phyloP scores from a whole-genome alignment of 2,797 vertebrate species.

The Nyctalus aviator region DNA sequence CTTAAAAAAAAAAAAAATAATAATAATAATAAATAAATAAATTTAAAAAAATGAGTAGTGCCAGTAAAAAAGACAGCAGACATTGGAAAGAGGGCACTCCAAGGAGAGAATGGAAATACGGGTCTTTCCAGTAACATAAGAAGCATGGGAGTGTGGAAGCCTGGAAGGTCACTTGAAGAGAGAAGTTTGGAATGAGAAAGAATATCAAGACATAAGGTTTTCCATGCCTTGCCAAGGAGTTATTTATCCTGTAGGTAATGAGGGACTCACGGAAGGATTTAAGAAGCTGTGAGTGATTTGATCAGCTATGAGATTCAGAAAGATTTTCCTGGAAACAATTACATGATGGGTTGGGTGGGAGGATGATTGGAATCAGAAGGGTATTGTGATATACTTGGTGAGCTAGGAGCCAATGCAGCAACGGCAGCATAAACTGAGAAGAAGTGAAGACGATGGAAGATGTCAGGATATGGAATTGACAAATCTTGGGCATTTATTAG shows the following conservation, averaged over 20 bases:
- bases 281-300: neutral
- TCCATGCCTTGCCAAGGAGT: neutral
- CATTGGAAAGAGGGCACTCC: neutral
- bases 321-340: neutral
- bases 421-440: neutral
- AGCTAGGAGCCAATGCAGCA: neutral
- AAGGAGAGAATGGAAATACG: neutral
- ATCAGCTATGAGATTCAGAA: neutral
- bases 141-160: neutral
- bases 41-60: neutral
- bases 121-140: neutral
- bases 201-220: neutral
- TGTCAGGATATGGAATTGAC: neutral
- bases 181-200: neutral
- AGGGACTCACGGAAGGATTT: neutral
- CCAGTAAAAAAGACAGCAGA: neutral
- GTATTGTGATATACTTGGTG: neutral
- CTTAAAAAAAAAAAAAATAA: neutral
- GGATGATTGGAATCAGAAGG: neutral
- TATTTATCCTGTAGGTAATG: neutral
- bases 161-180: neutral
- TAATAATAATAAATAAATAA: too few relatives aligned
- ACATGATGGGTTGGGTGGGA: neutral
- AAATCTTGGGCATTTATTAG: neutral
- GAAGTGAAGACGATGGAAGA: neutral